A percentile compares a stretch with the other conserved stretches of the same genome.
phyloP scores from a whole-genome alignment of 2,797 vertebrate genomes.

The Galago senegalensis region DNA sequence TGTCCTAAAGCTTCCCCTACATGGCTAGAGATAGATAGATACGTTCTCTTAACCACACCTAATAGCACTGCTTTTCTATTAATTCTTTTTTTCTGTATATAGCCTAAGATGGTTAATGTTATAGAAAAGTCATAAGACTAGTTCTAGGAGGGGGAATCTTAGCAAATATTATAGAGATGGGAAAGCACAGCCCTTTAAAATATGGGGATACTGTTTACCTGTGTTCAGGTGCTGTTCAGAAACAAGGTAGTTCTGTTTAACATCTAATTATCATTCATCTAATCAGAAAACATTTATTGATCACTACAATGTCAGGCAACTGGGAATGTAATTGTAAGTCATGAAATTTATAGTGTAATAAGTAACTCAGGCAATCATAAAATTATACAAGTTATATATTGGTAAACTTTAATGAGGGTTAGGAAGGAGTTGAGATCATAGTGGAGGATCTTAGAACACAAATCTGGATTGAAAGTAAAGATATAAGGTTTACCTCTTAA shows the following conservation, averaged over 20 bases:
- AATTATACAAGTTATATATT: background rate
- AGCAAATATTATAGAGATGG: background rate
- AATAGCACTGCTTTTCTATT: background rate
- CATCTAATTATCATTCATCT: background rate
- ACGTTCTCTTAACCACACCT: background rate
- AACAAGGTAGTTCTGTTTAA: background rate
- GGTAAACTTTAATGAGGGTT: background rate
- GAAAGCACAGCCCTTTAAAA: background rate
- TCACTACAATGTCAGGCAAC: background rate
- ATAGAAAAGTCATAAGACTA: background rate
- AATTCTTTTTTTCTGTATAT: background rate
- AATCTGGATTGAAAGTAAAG: background rate
- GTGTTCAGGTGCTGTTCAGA: background rate
- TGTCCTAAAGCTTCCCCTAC: background rate
- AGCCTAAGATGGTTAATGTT: background rate
- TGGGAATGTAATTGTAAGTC: background rate
- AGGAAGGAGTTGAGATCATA: background rate
- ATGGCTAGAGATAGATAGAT: background rate
- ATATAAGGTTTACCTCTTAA: background rate
- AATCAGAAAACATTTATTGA: background rate
- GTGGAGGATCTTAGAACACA: background rate
- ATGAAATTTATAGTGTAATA: background rate
- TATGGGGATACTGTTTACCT: background rate
- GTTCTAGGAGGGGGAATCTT: background rate
- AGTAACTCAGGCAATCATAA: conserved; percentile 4